These are phyloP conservation scores for Calyptomena viridis DNA, from an alignment of 2,113 vertebrate genomes.

Conservation along the genomic window DNA sequence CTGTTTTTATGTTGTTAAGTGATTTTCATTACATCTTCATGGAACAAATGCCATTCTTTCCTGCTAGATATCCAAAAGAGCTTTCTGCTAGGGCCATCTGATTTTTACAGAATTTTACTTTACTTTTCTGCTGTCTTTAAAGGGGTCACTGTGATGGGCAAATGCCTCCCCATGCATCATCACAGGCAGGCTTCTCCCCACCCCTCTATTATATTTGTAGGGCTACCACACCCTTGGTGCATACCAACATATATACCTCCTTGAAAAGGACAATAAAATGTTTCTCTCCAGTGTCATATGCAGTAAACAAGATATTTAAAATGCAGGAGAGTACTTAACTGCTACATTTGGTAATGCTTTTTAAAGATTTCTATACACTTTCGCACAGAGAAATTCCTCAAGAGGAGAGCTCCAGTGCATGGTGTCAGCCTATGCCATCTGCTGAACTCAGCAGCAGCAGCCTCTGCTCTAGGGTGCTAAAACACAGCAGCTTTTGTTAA, in stretches of 20 bases:
- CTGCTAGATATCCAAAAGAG: background rate
- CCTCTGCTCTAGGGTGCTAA: background rate
- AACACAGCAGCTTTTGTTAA: background rate
- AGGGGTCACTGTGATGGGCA: background rate
- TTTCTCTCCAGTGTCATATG: background rate
- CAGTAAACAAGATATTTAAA: background rate
- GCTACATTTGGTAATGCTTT: background rate
- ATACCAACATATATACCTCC: background rate
- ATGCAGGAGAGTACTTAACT: background rate
- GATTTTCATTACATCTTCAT: background rate
- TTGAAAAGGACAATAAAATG: background rate
- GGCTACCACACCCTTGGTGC: accelerated
- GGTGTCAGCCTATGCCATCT: background rate
- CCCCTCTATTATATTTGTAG: background rate
- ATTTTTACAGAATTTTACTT: background rate
- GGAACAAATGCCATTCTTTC: background rate
- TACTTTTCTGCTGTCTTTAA: background rate
- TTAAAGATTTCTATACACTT: background rate
- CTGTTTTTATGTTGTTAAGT: background rate
- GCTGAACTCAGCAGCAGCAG: background rate
- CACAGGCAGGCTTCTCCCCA: background rate
- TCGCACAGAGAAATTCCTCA: background rate
- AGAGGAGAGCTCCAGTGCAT: accelerated
- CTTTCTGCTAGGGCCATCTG: accelerated
- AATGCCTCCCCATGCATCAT: background rate